Conservation (phyloP, 35 echinoderm and acorn worm species). For the Acanthaster planci region DNA sequence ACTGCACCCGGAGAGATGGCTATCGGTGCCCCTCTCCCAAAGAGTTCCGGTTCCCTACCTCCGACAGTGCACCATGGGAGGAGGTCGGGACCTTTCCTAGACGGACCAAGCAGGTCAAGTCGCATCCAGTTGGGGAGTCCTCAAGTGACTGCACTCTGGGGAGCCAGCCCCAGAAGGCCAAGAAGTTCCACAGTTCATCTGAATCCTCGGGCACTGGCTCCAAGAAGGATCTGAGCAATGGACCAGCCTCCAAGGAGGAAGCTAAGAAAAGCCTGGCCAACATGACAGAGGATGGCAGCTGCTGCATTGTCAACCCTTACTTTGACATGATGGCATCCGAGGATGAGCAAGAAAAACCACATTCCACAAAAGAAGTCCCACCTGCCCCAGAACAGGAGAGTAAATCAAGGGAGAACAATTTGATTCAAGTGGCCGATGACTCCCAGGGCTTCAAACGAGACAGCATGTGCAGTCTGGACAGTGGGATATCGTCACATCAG, state of each 20-base stretch:
- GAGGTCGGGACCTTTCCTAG: conserved; percentile 1
- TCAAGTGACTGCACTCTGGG: background rate
- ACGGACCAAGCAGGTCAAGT: background rate
- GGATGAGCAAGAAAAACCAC: background rate
- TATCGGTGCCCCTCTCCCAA: background rate
- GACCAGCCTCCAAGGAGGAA: background rate
- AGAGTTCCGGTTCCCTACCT: background rate
- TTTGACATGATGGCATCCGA: conserved; percentile 49
- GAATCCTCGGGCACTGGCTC: conserved; percentile 17
- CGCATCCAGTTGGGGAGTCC: background rate
- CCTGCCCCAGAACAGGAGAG: background rate
- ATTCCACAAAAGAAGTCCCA: background rate
- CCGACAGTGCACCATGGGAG: background rate
- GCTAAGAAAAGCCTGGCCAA: conserved; percentile 29
- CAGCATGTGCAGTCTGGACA: conserved; percentile 79
- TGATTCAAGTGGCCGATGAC: background rate
- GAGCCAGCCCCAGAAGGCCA: background rate
- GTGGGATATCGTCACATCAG: conserved; percentile 84
- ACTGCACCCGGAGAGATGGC: conserved; percentile 2
- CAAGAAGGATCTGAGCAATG: conserved; percentile 30
- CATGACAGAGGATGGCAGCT: conserved; percentile 31
- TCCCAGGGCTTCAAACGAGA: conserved; percentile 41
- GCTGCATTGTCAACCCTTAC: conserved; percentile 44
- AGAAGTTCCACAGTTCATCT: background rate
- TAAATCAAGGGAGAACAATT: background rate